Base-by-base conservation (phyloP, 2,113 vertebrate species). In the Bujurquina vittata region DNA sequence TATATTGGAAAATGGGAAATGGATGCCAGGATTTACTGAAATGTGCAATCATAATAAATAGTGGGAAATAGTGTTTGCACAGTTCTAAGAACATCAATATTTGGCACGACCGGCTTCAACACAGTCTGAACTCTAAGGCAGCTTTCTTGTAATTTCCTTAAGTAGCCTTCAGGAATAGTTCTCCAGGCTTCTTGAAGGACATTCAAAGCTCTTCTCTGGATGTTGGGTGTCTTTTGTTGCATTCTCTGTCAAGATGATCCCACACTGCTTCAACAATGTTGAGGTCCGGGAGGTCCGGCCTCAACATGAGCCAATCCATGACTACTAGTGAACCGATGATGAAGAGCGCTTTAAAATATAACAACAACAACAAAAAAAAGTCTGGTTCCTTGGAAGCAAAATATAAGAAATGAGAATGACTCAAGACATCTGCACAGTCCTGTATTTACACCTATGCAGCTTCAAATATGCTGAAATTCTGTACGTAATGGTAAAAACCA, bases 201-300 rank as follows among this genome's bases (percentile, higher is more conserved):
- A 49, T 29, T 67, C 22, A 1, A 67, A 67, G 23, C 63, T 67
- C 5, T 18, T 67, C 40, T 29, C 29, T 49, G 22, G 15, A 69
- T 23, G 46, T 9, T 49, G 40, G 63, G 40, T 67, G 46, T 22
- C 40, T 49, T 67, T 46, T 1, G 22, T 18, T 67, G 8, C 26
- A 22, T 43, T 69, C 5, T 0, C 0, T 67, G 40, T 46, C 40
- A 49, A 49, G 63, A 49, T 29, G 1, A 67, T 49, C 17, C 0
- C 9, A 67, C 63, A 69, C 14, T 9, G 8, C 35, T 37, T 37
- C 8, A 37, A 37, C 9, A 37, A 9, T 37, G 8, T 37, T 8
- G 9, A 37, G 35, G 7, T 37, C 35, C 35, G 2, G 7, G 35
- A 9, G 35, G 7, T 37, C 35, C 35, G 8, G 35, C 8, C 35